A percentile compares a stretch with the other conserved stretches of the same genome.
phyloP scores from a whole-genome alignment of 2,113 vertebrate species.

The Variabilichromis moorii region DNA sequence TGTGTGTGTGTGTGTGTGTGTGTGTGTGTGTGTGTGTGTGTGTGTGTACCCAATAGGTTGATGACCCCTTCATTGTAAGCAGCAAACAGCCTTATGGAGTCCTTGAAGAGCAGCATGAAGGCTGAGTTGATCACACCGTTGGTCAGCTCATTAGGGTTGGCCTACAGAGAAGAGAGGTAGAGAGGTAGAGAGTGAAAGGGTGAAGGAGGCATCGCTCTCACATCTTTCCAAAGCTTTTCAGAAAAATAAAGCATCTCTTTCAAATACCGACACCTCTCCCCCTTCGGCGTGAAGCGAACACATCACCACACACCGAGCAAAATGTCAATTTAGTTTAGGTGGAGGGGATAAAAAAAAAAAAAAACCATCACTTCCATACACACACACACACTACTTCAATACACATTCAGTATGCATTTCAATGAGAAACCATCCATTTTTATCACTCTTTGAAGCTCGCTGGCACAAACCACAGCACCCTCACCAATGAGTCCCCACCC shows the following conservation, averaged over 20 bases:
- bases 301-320: neutral
- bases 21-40: neutral
- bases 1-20: neutral
- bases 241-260: neutral
- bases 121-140: slow-evolving; percentile 92
- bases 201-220: neutral
- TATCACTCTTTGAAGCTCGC: slow-evolving; percentile 19
- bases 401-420: neutral
- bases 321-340: neutral
- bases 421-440: slow-evolving; percentile 19
- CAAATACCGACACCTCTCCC: neutral
- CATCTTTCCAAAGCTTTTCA: neutral
- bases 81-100: slow-evolving; percentile 92
- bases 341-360: neutral
- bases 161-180: slow-evolving; percentile 61
- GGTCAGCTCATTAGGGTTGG: slow-evolving; percentile 88
- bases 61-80: slow-evolving; percentile 96
- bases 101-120: slow-evolving; percentile 96
- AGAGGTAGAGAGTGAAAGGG: neutral
- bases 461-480: slow-evolving; percentile 19
- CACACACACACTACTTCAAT: neutral
- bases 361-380: neutral
- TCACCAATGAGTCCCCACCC: slow-evolving; percentile 9
- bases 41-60: slow-evolving; percentile 84
- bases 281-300: neutral